Evolutionary conservation across 2,797 vertebrate genomes (phyloP), one percentile per base, ranked within the genome.

Genomic region (Ateles fusciceps): DNA sequence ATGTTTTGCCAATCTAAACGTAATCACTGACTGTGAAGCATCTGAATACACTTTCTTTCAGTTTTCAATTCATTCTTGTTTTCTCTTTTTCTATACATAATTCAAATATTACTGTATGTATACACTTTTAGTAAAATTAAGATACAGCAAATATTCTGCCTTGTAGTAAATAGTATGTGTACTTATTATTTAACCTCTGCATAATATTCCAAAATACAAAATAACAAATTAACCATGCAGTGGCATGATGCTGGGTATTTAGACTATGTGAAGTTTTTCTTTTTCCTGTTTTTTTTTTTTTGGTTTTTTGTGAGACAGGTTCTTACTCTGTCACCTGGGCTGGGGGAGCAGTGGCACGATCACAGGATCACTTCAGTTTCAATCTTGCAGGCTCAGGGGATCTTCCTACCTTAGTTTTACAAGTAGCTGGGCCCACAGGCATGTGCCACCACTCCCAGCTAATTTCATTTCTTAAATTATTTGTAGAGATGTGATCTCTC

Each of bases 151-250:
- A 57, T 81, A 75, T 74, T 96, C 72, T 64, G 57, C 39, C 30
- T 72, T 83, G 4, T 24, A 48, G 21, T 91, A 87, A 76, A 57
- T 83, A 90, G 13, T 59, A 42, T 85, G 89, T 78, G 8, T 86
- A 95, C 79, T 1, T 75, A 72, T 68, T 78, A 96, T n/a, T 89
- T 89, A 89, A 85, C 7, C 7, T 72, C 15, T 24, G 14, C 1
- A 64, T 90, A 75, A 92, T 75, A 59, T 48, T 88, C 24, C 7
- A 92, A 79, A 84, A 59, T 79, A 28, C 74, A 92, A 96, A 94
- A 74, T 88, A 87, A 68, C 39, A 26, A 61, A 55, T 75, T 83
- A 64, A 75, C 9, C 30, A 74, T 36, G 36, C 15, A 33, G 3
- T 89, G 48, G 11, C 39, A 85, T 71, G 5, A 85, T 21, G 30